Percentiles rank a stretch among this genome's conserved stretches.
phyloP scores from a whole-genome alignment of 2,888 invertebrate genomes.

The Hyposoter didymator region DNA sequence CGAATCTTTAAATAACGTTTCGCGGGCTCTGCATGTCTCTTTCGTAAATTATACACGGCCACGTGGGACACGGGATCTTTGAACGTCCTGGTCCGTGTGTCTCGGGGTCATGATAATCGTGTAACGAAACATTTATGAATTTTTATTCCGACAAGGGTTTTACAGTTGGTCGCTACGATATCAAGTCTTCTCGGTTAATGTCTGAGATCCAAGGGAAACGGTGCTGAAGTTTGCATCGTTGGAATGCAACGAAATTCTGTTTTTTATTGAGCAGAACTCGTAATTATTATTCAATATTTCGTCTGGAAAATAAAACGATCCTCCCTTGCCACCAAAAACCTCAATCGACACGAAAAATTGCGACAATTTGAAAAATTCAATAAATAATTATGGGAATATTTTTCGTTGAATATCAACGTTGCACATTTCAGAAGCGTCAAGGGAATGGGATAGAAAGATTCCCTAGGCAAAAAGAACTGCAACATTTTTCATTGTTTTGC shows the following conservation, averaged over 20 bases:
- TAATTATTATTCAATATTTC: no score
- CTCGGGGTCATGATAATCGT: slow-evolving; percentile 7
- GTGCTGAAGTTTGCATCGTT: no score
- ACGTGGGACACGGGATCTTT: slow-evolving; percentile 14
- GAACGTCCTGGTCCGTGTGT: background rate
- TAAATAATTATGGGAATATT: no score
- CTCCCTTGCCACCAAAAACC: no score
- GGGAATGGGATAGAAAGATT: background rate
- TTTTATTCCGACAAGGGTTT: background rate
- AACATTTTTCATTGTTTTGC: background rate
- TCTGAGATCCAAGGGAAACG: background rate
- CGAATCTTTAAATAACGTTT: slow-evolving; percentile 32
- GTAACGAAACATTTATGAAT: slow-evolving; percentile 8
- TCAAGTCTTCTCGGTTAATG: background rate
- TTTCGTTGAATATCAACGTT: no score
- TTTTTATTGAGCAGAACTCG: no score
- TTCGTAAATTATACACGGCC: slow-evolving; percentile 4
- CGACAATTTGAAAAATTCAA: no score
- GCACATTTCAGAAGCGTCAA: no score
- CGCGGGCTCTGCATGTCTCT: slow-evolving; percentile 17
- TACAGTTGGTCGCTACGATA: background rate
- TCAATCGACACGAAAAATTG: no score
- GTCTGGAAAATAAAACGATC: no score
- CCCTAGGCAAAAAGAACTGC: background rate
- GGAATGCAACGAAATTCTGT: no score